Conservation (phyloP, 2,113 vertebrate species). For the Suncus etruscus region DNA sequence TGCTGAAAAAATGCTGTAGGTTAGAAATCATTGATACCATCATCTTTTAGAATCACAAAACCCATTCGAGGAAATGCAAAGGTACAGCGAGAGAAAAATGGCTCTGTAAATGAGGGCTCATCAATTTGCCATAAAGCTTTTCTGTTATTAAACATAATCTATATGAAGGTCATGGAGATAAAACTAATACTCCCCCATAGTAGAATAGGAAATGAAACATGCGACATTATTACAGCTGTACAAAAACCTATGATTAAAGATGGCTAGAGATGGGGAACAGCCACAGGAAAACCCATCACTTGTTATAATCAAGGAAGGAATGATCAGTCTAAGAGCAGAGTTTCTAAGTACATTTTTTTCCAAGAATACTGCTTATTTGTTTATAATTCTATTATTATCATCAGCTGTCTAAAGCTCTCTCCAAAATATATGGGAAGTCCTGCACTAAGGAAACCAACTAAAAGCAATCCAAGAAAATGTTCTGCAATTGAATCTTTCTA, state of each 20-base stretch:
- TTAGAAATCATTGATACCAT: slow-evolving; percentile 27
- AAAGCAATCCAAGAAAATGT: not conserved
- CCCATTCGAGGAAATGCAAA: not conserved
- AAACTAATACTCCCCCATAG: not conserved
- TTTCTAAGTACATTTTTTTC: not conserved
- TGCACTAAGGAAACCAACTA: not conserved
- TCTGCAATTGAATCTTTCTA: not conserved
- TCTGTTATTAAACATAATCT: slow-evolving; percentile 18
- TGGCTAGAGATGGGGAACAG: not conserved
- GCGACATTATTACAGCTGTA: not conserved
- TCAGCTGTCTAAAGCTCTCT: slow-evolving; percentile 27
- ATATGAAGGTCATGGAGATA: not conserved
- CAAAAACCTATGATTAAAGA: not conserved
- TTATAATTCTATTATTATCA: not conserved
- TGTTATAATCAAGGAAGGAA: not conserved
- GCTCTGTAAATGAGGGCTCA: not conserved
- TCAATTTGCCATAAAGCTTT: slow-evolving; percentile 13
- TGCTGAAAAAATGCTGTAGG: slow-evolving; percentile 7
- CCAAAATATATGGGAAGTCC: not conserved
- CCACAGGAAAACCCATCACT: not conserved
- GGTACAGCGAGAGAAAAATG: not conserved
- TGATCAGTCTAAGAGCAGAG: not conserved
- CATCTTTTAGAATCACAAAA: slow-evolving; percentile 35
- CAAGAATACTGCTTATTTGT: not conserved
- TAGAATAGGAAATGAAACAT: not conserved